phyloP scores from a whole-genome alignment of 2,888 invertebrate species.

The Athalia cordata region DNA sequence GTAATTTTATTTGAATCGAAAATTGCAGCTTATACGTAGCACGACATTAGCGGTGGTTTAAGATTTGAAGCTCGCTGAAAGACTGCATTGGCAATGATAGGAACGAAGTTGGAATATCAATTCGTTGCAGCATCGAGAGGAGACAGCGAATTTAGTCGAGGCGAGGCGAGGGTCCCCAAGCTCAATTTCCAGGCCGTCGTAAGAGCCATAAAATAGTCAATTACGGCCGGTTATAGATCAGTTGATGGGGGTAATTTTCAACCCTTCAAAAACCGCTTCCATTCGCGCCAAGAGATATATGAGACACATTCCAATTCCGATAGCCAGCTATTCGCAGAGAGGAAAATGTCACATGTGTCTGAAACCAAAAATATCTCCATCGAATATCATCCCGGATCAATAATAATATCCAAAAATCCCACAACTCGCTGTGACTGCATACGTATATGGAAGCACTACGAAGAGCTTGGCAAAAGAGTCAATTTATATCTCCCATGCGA shows the following conservation, averaged over 20 bases:
- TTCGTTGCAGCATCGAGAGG: conserved; percentile 11
- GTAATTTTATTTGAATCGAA: conserved; percentile 1
- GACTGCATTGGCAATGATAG: conserved; percentile 36
- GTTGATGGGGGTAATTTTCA: neutral
- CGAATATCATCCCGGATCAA: conserved; percentile 5
- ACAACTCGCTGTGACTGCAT: no score
- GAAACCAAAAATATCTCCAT: conserved; percentile 5
- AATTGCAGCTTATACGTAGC: neutral
- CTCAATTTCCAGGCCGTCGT: neutral
- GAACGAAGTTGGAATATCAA: conserved; percentile 35
- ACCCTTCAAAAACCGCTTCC: neutral
- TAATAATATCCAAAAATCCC: conserved; percentile 1
- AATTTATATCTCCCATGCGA: conserved; percentile 33
- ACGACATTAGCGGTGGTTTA: neutral
- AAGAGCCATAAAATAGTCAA: conserved; percentile 30
- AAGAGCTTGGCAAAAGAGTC: conserved; percentile 1
- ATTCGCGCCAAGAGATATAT: neutral
- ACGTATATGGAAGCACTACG: neutral
- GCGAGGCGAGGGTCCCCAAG: neutral
- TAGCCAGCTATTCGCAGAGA: no score
- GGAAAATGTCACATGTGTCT: neutral
- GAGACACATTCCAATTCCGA: neutral
- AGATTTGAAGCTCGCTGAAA: conserved; percentile 8
- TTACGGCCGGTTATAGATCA: neutral
- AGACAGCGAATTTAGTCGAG: no score